Base-by-base conservation (phyloP, 30 jellyfish, hydroid and myxozoan genomes). In the Cassiopea andromeda region DNA sequence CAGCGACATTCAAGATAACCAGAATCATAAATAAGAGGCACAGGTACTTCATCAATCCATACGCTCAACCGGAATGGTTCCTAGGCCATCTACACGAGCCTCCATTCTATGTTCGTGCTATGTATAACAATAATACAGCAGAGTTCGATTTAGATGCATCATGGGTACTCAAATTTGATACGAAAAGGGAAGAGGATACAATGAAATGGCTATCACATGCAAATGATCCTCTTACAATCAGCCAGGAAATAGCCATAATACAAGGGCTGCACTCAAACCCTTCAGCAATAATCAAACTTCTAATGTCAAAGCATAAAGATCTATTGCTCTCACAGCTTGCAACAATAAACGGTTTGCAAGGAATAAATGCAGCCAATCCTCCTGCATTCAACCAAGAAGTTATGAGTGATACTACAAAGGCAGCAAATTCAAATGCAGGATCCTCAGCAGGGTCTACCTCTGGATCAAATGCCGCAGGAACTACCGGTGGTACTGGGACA, bases 81-180 rank as follows among this genome's bases (percentile, higher is more conserved):
- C 66, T 91, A 14, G 94, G 94, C 60, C 91, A 81, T 48, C 77
- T 91, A 15, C 97, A 91, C 89, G 87, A 44, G 57, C 97, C 97
- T 5, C 97, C 97, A 1, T 85, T 80, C 83, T 91, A 91, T 82
- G 94, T 91, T 47, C 87, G 97, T 38, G 94, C 90, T 19, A 69
- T 84, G 90, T 80, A 7, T 88, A 91, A 85, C 79, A 85, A 91
- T 87, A 89, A 89, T 80, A 89, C 96, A 12, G 96, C 96, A 6
- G 92, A 89, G 73, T 89, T 71, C 84, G 96, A 89, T 66, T 46
- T 74, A 13, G 96, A 89, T 57, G 88, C 57, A 14, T 80, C 96
- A 12, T 89, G 96, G 96, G 60, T 81, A 7, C 45, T 89, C 78
- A 73, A 89, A 66, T 54, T 48, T 70, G 71, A 75, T 72, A 78